Conservation (phyloP, 2,888 invertebrate genomes). For the Acholoe squamosa region DNA sequence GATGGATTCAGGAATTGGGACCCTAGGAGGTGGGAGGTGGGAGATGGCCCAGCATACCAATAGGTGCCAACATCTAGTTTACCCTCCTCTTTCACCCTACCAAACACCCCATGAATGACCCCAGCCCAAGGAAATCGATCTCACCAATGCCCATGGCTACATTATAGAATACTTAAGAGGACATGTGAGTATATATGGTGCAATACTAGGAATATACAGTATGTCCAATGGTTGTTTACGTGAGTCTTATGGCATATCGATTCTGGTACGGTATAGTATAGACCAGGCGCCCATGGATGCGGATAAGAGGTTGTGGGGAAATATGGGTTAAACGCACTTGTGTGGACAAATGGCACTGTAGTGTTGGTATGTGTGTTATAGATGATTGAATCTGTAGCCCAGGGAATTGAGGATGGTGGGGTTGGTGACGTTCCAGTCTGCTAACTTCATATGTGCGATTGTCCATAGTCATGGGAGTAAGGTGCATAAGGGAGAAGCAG, state of each 20-base stretch:
- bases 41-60: neutral
- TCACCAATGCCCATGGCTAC: neutral
- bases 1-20: neutral
- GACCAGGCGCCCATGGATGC: neutral
- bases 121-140: neutral
- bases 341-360: neutral
- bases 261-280: neutral
- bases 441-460: no score
- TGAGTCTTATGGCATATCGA: neutral
- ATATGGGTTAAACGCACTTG: neutral
- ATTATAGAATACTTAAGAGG: conserved; percentile 19
- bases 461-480: no score
- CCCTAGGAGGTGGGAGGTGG: neutral
- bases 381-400: conserved; percentile 6
- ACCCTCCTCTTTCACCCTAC: neutral
- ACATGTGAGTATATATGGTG: neutral
- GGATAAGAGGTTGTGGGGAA: neutral
- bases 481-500: no score
- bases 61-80: conserved; percentile 16
- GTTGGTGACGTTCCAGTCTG: neutral
- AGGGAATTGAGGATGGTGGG: neutral
- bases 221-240: neutral
- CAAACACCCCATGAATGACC: conserved; percentile 20
- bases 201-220: neutral
- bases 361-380: neutral